These are phyloP conservation scores for Cololabis saira DNA, from an alignment of 2,113 vertebrate genomes.

Conservation along the genomic window DNA sequence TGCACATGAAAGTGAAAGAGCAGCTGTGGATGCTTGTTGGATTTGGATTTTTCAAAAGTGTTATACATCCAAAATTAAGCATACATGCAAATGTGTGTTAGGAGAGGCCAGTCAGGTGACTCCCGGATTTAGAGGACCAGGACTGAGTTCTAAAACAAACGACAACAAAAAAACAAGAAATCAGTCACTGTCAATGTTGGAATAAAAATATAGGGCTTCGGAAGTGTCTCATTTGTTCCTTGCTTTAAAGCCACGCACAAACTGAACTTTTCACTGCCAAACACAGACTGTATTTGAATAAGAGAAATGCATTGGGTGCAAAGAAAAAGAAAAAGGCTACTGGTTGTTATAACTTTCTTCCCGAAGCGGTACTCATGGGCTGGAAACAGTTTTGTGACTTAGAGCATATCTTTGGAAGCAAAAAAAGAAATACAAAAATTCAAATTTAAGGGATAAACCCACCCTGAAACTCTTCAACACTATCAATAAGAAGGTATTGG, in stretches of 20 bases:
- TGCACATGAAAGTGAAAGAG: slow-evolving; percentile 6
- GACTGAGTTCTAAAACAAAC: neutral
- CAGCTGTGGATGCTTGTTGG: slow-evolving; percentile 24
- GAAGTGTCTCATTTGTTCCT: slow-evolving; percentile 1
- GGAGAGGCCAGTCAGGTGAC: neutral
- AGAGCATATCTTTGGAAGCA: neutral
- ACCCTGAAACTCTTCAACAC: slow-evolving; percentile 28
- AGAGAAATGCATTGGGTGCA: neutral
- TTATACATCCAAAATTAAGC: neutral
- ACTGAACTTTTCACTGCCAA: slow-evolving; percentile 48
- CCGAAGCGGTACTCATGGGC: slow-evolving; percentile 54
- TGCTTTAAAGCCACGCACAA: slow-evolving; percentile 40
- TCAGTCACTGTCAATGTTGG: neutral
- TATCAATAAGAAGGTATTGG: neutral
- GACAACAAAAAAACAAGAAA: neutral
- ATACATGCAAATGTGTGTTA: neutral
- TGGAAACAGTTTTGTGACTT: slow-evolving; percentile 43
- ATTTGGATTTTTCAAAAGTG: neutral
- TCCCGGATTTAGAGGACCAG: slow-evolving; percentile 25
- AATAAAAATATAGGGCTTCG: neutral
- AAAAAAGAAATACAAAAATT: neutral
- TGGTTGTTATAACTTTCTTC: neutral
- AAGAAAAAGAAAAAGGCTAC: neutral
- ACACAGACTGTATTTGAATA: slow-evolving; percentile 27
- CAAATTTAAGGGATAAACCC: slow-evolving; percentile 26